These are phyloP conservation scores for Xyliphius kryptos DNA, from an alignment of 2,113 vertebrate genomes.

Conservation along the genomic window DNA sequence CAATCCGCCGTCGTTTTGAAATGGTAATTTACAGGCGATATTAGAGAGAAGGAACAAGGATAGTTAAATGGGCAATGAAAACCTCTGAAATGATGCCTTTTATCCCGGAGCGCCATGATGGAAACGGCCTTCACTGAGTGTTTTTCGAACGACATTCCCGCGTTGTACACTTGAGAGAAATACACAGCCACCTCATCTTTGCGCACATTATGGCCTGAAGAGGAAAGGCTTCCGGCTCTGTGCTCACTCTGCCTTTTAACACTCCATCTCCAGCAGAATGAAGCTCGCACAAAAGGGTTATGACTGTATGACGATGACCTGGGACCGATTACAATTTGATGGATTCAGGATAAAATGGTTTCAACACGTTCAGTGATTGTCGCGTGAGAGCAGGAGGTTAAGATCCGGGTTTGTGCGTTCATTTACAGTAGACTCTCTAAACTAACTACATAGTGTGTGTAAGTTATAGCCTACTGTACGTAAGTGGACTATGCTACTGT, in stretches of 20 bases:
- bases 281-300: constrained; percentile 45
- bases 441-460: too few relatives aligned
- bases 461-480: too few relatives aligned
- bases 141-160: constrained; percentile 43
- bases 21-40: constrained; percentile 48
- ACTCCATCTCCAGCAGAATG: constrained; percentile 46
- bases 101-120: constrained; percentile 45
- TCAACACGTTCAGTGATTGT: constrained; percentile 45
- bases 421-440: too few relatives aligned
- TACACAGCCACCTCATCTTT: constrained; percentile 32
- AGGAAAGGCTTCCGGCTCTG: constrained; percentile 22
- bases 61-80: constrained; percentile 50
- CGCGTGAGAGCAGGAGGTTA: too few relatives aligned
- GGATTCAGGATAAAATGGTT: constrained; percentile 54
- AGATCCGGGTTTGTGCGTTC: too few relatives aligned
- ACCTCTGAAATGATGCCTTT: constrained; percentile 45
- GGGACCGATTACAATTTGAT: constrained; percentile 50
- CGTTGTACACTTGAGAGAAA: constrained; percentile 37
- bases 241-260: constrained; percentile 36
- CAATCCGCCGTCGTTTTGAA: constrained; percentile 40
- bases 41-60: constrained; percentile 45
- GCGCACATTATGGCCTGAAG: constrained; percentile 37
- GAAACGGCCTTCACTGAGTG: constrained; percentile 36
- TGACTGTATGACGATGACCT: constrained; percentile 48
- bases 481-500: too few relatives aligned